Conservation (phyloP, 2,797 vertebrate species). For the Argentina silus region DNA sequence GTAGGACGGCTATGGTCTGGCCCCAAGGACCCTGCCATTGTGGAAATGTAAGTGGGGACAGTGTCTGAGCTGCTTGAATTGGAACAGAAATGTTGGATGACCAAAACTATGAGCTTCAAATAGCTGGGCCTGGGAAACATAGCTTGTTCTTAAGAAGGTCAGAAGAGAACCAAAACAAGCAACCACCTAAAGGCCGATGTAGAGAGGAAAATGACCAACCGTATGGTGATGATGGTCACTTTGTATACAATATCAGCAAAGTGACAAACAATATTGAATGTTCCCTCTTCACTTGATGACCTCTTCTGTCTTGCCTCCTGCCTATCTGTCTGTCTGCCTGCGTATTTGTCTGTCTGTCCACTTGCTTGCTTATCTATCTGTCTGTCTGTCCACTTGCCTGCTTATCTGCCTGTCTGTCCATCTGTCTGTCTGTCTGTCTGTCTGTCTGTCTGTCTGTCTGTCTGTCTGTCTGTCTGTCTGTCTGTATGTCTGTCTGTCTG, state of each 20-base stretch:
- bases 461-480: neutral
- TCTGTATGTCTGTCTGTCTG: neutral
- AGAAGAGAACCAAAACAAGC: conserved; percentile 68
- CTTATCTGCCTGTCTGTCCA: too few species aligned
- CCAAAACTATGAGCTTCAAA: conserved; percentile 83
- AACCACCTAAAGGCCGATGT: conserved; percentile 56
- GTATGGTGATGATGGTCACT: conserved; percentile 66
- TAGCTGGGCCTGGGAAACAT: conserved; percentile 81
- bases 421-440: conserved; percentile 21
- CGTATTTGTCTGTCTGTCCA: neutral
- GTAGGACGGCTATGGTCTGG: conserved; percentile 77
- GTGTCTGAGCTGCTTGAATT: conserved; percentile 74
- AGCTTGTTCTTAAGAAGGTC: conserved; percentile 76
- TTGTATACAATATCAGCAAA: conserved; percentile 73
- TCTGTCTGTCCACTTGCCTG: neutral
- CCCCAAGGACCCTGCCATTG: conserved; percentile 78
- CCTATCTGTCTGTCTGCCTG: conserved; percentile 17
- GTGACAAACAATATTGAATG: conserved; percentile 55
- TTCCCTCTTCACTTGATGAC: neutral
- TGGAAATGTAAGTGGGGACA: conserved; percentile 79
- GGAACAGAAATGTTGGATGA: conserved; percentile 75
- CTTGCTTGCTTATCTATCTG: neutral
- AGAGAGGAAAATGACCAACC: conserved; percentile 70
- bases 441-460: conserved; percentile 2
- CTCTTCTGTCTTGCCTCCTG: conserved; percentile 38